Evolutionary conservation across 2,113 vertebrate species (phyloP).

Genomic region (Burhinus oedicnemus): DNA sequence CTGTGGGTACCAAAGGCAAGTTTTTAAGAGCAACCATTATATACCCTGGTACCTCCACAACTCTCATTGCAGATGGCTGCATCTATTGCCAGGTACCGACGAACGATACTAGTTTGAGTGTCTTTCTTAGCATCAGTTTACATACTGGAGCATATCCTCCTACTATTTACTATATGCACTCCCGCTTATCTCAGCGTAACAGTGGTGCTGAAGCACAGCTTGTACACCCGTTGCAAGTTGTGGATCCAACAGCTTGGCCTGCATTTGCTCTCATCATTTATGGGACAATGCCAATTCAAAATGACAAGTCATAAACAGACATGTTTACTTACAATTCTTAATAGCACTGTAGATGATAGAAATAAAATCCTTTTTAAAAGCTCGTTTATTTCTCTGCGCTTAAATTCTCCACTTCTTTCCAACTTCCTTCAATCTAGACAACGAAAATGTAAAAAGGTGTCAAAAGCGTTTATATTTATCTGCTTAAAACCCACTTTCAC

Average conservation of each 20-base stretch:
- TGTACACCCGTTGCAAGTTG: not conserved
- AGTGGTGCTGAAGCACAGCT: not conserved
- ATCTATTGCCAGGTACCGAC: not conserved
- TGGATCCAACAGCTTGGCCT: not conserved
- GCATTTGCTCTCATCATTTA: not conserved
- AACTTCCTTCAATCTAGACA: not conserved
- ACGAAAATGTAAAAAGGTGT: not conserved
- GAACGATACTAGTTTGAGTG: accelerated
- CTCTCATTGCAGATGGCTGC: not conserved
- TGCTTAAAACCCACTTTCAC: not conserved
- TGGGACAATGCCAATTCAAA: constrained; percentile 7
- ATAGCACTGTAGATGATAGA: not conserved
- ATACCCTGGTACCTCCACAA: accelerated
- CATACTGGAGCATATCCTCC: not conserved
- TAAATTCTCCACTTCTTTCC: not conserved
- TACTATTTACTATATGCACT: not conserved
- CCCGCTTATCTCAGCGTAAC: not conserved
- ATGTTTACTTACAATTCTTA: not conserved
- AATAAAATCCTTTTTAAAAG: not conserved
- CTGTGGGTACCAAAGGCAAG: accelerated
- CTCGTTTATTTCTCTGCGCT: not conserved
- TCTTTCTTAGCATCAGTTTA: not conserved
- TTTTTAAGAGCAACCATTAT: not conserved
- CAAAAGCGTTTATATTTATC: not conserved
- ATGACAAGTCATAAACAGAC: not conserved